Evolutionary conservation across 30 jellyfish, hydroid and myxozoan genomes (phyloP).

Genomic region (Aurelia coerulea): DNA sequence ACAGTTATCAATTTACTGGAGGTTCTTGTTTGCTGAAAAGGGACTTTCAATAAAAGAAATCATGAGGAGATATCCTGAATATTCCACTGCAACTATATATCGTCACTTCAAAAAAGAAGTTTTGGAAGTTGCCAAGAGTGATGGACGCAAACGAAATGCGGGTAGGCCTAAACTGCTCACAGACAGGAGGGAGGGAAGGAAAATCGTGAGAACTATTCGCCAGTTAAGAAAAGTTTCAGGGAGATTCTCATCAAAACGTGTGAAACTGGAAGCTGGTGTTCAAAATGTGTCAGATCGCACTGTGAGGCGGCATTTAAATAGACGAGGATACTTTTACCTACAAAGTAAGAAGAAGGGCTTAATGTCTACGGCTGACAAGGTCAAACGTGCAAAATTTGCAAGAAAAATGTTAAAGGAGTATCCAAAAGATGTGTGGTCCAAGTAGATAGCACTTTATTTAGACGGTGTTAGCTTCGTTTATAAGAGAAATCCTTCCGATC

Average conservation of each 20-base stretch:
- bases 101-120: too few species aligned
- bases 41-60: too few species aligned
- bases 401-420: not conserved
- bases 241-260: not conserved
- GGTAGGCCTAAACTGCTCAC: not conserved
- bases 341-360: slow-evolving; percentile 7
- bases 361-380: not conserved
- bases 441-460: too few species aligned
- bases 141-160: not conserved
- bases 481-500: too few species aligned
- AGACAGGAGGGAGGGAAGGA: not conserved
- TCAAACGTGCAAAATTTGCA: not conserved
- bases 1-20: too few species aligned
- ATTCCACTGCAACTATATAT: too few species aligned
- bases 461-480: too few species aligned
- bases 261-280: not conserved
- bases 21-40: too few species aligned
- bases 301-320: not conserved
- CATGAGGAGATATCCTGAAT: too few species aligned
- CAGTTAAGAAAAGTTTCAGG: not conserved
- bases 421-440: not conserved
- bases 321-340: not conserved
- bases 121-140: too few species aligned
- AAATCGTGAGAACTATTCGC: not conserved
- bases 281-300: not conserved